Evolutionary conservation across 1,140 invertebrate genomes (phyloP), one percentile per base, ranked within the genome.

Genomic region (Nasonia longicornis): DNA sequence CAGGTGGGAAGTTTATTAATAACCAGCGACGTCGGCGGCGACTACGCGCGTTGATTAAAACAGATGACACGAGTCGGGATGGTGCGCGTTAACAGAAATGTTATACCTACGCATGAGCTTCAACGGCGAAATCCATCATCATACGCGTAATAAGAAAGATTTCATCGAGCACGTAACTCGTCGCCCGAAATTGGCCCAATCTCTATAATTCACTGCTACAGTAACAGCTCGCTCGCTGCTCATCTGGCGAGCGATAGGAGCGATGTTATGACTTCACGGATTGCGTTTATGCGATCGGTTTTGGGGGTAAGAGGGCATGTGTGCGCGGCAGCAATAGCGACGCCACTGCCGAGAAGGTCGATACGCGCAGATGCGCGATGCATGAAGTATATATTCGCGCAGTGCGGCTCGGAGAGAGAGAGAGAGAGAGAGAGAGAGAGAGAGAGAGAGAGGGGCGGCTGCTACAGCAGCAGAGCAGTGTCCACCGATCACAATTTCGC

Each of bases 401-500:
- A n/a, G 14, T 6, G 3, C 11, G n/a, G 16, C 6, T 58, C 52
- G 52, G 29, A 66, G 52, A 20, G 74, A 64, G 74, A 58, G 26
- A 26, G 26, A 26, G 26, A 26, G 26, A 26, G 26, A 26, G 26
- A 26, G 26, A 26, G 26, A 26, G 26, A 26, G 26, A 26, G 26
- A 26, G 26, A 26, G 29, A 66, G 52, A 20, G 74, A 64, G 74
- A 58, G 16, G 7, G 14, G 12, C 31, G 69, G 45, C 38, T 12
- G 38, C 35, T 1, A 6, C 48, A 48, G 45, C 35, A 6, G 22
- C 31, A 73, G 78, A 67, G 75, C 76, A 70, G 79, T 78, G 81
- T 86, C 84, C 83, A 87, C 86, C 85, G 86, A 88, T 88, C 87
- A 86, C 86, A 86, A 88, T 87, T 87, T 87, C 73, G 82, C 84